These are phyloP conservation scores for Morphnarchus princeps DNA, from an alignment of 2,113 vertebrate species.

Conservation along the genomic window DNA sequence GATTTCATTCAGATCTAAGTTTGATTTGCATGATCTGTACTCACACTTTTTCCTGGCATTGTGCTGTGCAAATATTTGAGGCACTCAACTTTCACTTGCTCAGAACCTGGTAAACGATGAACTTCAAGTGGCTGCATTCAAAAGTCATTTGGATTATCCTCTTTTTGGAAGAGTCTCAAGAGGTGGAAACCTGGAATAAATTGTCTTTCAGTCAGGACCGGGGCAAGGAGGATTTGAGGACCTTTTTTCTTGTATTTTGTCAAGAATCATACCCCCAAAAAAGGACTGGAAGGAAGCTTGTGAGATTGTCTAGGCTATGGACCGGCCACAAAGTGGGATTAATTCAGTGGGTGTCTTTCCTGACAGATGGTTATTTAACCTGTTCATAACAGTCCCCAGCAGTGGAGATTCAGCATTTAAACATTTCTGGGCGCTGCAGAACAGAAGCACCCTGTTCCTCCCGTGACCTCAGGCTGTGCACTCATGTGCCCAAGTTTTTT, in stretches of 20 bases:
- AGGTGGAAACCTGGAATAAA: not conserved
- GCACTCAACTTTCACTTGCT: not conserved
- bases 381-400: not conserved
- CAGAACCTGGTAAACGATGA: fast-evolving
- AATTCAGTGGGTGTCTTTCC: not conserved
- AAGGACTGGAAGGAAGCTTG: not conserved
- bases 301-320: not conserved
- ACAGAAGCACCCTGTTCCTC: not conserved
- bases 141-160: not conserved
- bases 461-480: fast-evolving
- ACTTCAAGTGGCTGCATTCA: not conserved
- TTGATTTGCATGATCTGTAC: not conserved
- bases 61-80: not conserved
- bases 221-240: not conserved
- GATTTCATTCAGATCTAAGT: not conserved
- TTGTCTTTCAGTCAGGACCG: not conserved
- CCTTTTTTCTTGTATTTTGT: not conserved
- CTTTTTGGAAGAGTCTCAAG: not conserved
- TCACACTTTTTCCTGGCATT: fast-evolving
- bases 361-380: not conserved
- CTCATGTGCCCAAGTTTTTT: not conserved
- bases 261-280: not conserved
- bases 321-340: not conserved
- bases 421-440: not conserved
- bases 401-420: not conserved